A percentile compares a stretch with the other conserved stretches of the same genome.
Evolutionary conservation across 2,797 vertebrate genomes (phyloP).

Genomic region (Caiman crocodilus): DNA sequence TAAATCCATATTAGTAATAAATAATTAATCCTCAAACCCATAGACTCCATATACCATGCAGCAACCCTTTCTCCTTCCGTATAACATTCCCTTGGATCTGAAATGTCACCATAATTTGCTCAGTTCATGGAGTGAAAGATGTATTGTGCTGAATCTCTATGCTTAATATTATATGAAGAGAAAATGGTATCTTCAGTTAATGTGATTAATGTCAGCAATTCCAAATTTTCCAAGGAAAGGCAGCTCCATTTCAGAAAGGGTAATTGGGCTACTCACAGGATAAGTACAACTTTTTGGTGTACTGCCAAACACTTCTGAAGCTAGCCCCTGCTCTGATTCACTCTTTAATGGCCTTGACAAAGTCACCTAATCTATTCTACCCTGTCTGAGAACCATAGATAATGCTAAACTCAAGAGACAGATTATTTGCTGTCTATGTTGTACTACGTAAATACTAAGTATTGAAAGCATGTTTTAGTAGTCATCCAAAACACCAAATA

Average conservation of each 20-base stretch:
- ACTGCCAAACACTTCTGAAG: neutral
- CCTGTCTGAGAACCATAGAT: neutral
- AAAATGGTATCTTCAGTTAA: conserved; percentile 27
- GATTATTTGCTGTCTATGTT: neutral
- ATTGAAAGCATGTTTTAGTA: neutral
- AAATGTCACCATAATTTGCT: neutral
- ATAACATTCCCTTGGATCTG: neutral
- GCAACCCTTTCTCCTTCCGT: neutral
- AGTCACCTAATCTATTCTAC: neutral
- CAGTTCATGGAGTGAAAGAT: neutral
- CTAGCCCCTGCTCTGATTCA: neutral
- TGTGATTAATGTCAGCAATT: neutral
- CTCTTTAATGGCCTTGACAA: neutral
- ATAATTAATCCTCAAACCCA: too few species aligned
- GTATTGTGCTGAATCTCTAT: neutral
- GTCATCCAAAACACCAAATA: rapidly evolving
- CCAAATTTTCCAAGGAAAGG: neutral
- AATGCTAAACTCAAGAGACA: neutral
- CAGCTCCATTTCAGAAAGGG: neutral
- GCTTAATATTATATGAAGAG: neutral
- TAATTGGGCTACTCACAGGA: neutral
- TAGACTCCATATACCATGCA: neutral
- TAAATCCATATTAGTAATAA: too few species aligned
- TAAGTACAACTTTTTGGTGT: neutral
- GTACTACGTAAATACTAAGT: rapidly evolving